Evolutionary conservation across 2,113 vertebrate genomes (phyloP).

Genomic region (Gallinago undulata): DNA sequence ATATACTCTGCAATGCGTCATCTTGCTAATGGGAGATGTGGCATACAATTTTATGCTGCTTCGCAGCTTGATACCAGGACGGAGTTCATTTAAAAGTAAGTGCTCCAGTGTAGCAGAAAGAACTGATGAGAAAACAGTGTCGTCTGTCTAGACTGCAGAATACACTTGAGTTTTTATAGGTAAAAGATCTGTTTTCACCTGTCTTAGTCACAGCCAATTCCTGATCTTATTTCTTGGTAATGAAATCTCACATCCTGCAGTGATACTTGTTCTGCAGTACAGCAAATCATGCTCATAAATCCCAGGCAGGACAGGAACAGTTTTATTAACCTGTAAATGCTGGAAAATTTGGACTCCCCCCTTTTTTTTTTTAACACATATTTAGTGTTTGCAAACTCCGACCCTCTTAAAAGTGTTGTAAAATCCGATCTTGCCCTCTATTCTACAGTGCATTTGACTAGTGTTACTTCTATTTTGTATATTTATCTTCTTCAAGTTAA

Average conservation of each 20-base stretch:
- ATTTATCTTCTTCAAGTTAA: background rate
- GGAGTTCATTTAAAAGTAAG: conserved; percentile 9
- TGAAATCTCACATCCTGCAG: conserved; percentile 27
- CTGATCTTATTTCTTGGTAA: conserved; percentile 44
- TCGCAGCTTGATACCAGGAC: background rate
- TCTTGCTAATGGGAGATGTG: conserved; percentile 16
- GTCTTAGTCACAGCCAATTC: conserved; percentile 28
- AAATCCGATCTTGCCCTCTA: background rate
- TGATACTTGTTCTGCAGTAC: conserved; percentile 17
- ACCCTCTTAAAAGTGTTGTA: background rate
- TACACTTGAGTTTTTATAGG: conserved; percentile 5
- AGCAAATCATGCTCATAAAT: conserved; percentile 29
- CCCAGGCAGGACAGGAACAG: background rate
- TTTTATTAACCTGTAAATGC: conserved; percentile 8
- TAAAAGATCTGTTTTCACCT: conserved; percentile 51
- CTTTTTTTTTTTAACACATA: background rate
- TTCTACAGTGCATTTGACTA: background rate
- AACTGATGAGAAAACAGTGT: conserved; percentile 25
- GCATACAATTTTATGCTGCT: conserved; percentile 29
- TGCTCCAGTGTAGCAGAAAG: conserved; percentile 1
- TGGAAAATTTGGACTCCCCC: background rate
- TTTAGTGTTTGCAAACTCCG: background rate
- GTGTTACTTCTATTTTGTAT: background rate
- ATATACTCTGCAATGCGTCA: conserved; percentile 51
- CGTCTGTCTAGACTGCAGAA: background rate